Conservation (phyloP, 2,888 invertebrate genomes). For the Portevinia maculata region DNA sequence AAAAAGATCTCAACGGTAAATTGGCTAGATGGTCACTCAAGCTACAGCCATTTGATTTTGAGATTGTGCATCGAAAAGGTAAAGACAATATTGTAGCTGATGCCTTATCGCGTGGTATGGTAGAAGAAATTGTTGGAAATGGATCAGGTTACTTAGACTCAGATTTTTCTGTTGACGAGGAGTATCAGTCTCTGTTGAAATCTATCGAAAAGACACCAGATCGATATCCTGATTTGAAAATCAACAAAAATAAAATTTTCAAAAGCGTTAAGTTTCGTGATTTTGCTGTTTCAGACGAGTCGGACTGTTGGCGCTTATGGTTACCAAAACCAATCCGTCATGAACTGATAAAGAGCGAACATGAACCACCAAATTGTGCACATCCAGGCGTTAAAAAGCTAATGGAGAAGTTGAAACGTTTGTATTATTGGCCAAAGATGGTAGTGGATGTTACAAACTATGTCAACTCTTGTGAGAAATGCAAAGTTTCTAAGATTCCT, state of each 20-base stretch:
- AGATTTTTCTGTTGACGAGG: background rate
- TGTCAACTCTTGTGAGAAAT: background rate
- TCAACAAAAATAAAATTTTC: background rate
- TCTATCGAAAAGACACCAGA: too few relatives aligned
- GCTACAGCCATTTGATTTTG: background rate
- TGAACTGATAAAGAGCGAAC: background rate
- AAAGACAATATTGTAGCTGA: conserved; percentile 9
- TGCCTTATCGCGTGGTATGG: conserved; percentile 1
- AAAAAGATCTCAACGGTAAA: conserved; percentile 2
- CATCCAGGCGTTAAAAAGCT: background rate
- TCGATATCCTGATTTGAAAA: background rate
- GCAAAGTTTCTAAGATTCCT: background rate
- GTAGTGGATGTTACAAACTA: background rate
- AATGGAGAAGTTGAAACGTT: background rate
- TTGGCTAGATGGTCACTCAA: background rate
- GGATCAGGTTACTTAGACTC: too few relatives aligned
- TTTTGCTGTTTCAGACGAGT: background rate
- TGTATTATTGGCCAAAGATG: background rate
- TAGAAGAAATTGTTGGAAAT: background rate
- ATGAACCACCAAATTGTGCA: background rate
- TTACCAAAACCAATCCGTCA: background rate
- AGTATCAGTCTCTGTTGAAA: background rate
- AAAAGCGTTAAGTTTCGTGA: background rate
- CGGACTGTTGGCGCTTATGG: background rate
- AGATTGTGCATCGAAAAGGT: background rate